Evolutionary conservation across 2,888 invertebrate species (phyloP).

Genomic region (Scaptomyza tumidula): DNA sequence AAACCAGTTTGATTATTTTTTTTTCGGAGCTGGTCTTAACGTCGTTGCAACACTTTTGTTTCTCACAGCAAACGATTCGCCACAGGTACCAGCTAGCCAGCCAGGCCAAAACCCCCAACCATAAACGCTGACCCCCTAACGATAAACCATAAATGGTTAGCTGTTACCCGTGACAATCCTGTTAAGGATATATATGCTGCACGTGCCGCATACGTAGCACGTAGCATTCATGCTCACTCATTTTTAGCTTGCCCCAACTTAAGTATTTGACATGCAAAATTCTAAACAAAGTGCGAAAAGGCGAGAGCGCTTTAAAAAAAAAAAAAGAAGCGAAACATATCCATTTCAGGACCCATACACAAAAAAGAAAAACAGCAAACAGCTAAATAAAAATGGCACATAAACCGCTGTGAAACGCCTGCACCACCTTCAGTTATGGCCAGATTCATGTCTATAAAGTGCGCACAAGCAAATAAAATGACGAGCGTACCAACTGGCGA

Average conservation of each 20-base stretch:
- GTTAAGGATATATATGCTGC: constrained; percentile 35
- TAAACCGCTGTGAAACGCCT: constrained; percentile 34
- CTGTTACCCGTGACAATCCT: constrained; percentile 8
- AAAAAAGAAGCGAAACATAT: constrained; percentile 29
- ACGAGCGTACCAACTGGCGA: constrained; percentile 22
- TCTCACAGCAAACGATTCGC: constrained; percentile 46
- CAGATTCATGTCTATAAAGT: constrained; percentile 63
- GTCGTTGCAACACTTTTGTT: constrained; percentile 68
- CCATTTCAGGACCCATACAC: constrained; percentile 18
- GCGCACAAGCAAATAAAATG: constrained; percentile 60
- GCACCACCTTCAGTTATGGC: constrained; percentile 30
- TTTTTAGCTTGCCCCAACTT: constrained; percentile 29
- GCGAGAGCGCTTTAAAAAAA: background rate
- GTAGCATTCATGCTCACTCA: constrained; percentile 8
- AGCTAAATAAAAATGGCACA: constrained; percentile 39
- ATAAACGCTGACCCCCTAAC: constrained; percentile 7
- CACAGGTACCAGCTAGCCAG: constrained; percentile 50
- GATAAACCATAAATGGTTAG: constrained; percentile 9
- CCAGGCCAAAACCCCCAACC: constrained; percentile 16
- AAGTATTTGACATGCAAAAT: constrained; percentile 49
- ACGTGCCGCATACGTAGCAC: constrained; percentile 41
- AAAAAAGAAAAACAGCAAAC: background rate
- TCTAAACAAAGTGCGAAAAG: constrained; percentile 33
- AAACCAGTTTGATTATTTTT: constrained; percentile 57
- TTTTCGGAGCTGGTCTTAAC: constrained; percentile 11